Percentiles rank a stretch among this genome's conserved stretches.
Evolutionary conservation across 2,888 invertebrate genomes (phyloP).

Genomic region (Drosophila recens): DNA sequence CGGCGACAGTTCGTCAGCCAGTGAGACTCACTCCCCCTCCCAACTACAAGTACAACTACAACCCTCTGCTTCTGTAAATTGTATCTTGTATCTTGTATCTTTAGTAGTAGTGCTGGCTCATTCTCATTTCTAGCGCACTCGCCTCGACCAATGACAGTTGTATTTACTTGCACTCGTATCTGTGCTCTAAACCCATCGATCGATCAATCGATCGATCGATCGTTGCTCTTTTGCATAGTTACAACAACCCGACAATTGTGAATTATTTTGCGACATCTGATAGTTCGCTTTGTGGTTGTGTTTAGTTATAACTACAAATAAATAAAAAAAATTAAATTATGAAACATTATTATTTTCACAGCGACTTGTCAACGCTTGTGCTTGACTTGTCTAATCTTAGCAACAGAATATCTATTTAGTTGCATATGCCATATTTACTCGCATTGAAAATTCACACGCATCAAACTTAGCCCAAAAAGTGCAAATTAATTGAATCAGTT

Average conservation of each 20-base stretch:
- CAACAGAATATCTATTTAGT: slow-evolving; percentile 17
- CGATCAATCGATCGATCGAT: slow-evolving; percentile 48
- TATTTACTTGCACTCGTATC: slow-evolving; percentile 2
- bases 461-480: slow-evolving; percentile 14
- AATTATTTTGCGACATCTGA: slow-evolving; percentile 72
- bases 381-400: slow-evolving; percentile 14
- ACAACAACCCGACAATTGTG: slow-evolving; percentile 65
- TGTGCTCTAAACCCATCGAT: slow-evolving; percentile 29
- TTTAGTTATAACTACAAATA: slow-evolving; percentile 47
- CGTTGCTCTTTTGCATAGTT: slow-evolving; percentile 73
- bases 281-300: slow-evolving; percentile 71
- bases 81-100: slow-evolving; percentile 47
- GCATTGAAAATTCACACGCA: slow-evolving; percentile 58
- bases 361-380: background rate
- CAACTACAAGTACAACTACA: background rate
- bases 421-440: background rate
- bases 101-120: slow-evolving; percentile 17
- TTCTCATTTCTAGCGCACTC: slow-evolving; percentile 52
- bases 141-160: slow-evolving; percentile 62
- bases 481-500: slow-evolving; percentile 72
- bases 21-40: slow-evolving; percentile 32
- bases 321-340: slow-evolving; percentile 46
- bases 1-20: slow-evolving; percentile 44
- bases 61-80: slow-evolving; percentile 53
- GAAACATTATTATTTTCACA: slow-evolving; percentile 59